Percentiles rank a stretch among this genome's conserved stretches.
These are phyloP conservation scores for Helarctos malayanus DNA, from an alignment of 2,797 vertebrate genomes.

Conservation along the genomic window DNA sequence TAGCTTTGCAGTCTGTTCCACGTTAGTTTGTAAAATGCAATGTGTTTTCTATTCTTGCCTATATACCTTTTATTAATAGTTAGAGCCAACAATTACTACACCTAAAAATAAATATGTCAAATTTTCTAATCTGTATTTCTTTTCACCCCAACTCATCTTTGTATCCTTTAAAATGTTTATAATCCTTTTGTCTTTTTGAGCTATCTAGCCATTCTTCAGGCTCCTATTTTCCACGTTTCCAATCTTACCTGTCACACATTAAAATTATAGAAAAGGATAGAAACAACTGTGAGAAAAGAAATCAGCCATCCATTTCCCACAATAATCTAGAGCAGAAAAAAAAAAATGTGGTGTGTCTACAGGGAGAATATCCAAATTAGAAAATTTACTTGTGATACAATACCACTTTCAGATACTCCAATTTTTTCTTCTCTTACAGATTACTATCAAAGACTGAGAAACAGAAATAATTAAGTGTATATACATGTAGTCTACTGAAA, in stretches of 20 bases:
- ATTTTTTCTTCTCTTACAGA: conserved; percentile 59
- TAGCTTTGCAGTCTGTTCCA: background rate
- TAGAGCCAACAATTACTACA: background rate
- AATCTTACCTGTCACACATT: conserved; percentile 45
- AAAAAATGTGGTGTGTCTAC: conserved; percentile 14
- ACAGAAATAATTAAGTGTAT: conserved; percentile 76
- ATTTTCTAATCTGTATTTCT: background rate
- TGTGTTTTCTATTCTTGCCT: background rate
- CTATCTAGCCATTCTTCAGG: background rate
- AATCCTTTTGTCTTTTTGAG: background rate
- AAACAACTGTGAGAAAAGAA: conserved; percentile 40
- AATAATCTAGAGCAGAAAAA: conserved; percentile 45
- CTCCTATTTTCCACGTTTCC: background rate
- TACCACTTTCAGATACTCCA: conserved; percentile 30
- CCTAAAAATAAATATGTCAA: background rate
- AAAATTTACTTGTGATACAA: conserved; percentile 72
- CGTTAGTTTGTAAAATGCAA: background rate
- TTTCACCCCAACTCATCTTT: background rate
- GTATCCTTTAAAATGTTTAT: background rate
- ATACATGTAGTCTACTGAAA: conserved; percentile 78
- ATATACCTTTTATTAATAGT: background rate
- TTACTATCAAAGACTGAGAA: conserved; percentile 72
- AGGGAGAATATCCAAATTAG: background rate
- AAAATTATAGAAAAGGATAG: conserved; percentile 70
- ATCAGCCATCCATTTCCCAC: background rate